phyloP scores from a whole-genome alignment of 1,140 invertebrate genomes.

The Ips typographus region DNA sequence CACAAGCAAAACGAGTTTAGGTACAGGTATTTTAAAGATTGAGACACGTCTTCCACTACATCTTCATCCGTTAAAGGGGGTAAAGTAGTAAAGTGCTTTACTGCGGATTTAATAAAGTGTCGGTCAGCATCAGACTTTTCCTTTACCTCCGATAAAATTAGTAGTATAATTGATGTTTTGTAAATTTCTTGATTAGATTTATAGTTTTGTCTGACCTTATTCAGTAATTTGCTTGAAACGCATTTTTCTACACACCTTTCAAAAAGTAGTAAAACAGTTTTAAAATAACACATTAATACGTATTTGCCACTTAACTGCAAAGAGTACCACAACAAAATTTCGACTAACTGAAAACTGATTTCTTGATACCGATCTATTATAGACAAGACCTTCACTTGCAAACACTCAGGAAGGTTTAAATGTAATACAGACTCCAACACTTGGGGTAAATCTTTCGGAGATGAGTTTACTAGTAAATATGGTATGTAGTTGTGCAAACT shows the following conservation, averaged over 20 bases:
- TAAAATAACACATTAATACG: constrained; percentile 37
- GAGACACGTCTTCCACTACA: constrained; percentile 14
- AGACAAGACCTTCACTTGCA: constrained; percentile 37
- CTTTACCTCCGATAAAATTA: constrained; percentile 26
- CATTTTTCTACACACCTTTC: constrained; percentile 8
- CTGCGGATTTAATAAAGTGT: constrained; percentile 9
- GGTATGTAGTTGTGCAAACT: constrained; percentile 37
- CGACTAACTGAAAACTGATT: constrained; percentile 1
- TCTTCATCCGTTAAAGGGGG: constrained; percentile 13
- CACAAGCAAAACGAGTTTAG: constrained; percentile 9
- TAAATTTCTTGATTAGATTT: neutral
- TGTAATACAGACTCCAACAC: constrained; percentile 21
- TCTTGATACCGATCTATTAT: constrained; percentile 1
- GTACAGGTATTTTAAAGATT: constrained; percentile 14
- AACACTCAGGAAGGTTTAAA: constrained; percentile 20
- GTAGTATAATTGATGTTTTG: constrained; percentile 35
- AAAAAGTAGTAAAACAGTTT: constrained; percentile 32
- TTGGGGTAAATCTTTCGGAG: neutral
- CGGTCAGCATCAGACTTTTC: neutral
- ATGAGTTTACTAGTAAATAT: constrained; percentile 18
- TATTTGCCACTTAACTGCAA: constrained; percentile 14
- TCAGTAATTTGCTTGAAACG: neutral
- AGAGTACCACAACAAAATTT: constrained; percentile 12
- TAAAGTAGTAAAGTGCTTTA: constrained; percentile 15
- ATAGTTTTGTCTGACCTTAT: neutral